Base-by-base conservation (phyloP, 2,888 invertebrate genomes). In the Geotrupes spiniger region DNA sequence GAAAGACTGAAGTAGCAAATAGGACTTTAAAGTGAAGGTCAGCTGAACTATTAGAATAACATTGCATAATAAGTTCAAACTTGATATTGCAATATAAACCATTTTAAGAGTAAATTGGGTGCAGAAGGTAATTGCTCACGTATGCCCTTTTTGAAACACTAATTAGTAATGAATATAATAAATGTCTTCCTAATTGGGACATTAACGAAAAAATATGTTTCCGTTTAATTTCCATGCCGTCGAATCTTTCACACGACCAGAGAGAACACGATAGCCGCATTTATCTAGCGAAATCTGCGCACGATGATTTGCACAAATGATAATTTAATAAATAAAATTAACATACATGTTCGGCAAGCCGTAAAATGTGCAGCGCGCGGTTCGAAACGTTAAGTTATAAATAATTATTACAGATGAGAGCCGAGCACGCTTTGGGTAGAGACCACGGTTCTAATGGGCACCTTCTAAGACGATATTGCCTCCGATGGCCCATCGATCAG, bases 391-490 rank as follows among this genome's bases (percentile, higher is more conserved):
- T 69, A 69, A 71, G 69, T 67, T 68, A 68, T 66, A 71, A 70
- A 70, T 71, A 71, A 71, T 71, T 71, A 65, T 70, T 70, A 71
- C 68, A 70, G 71, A 71, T 71, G 70, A 66, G 63, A 60, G 63
- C 63, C 50, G 49, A 61, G 62, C 65, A 63, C 60, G 64, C 60
- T 59, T 42, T 36, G 29, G 46, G 50, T n/a, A 44, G 42, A 31
- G 36, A 42, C 36, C 25, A 36, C 26, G 42, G 41, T 43, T 45
- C 44, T 71, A 71, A 71, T 70, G 66, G 68, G 65, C 63, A 68
- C 69, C 69, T 69, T 68, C 64, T 58, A 59, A 59, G 57, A 58
- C 60, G 57, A 58, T 59, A 62, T 59, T 59, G 64, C 59, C 60
- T 62, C 59, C 58, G 61, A 61, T 60, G 59, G 58, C 48, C 54